Conservation (phyloP, 2,888 invertebrate species). For the Chloroclystis v-ata region DNA sequence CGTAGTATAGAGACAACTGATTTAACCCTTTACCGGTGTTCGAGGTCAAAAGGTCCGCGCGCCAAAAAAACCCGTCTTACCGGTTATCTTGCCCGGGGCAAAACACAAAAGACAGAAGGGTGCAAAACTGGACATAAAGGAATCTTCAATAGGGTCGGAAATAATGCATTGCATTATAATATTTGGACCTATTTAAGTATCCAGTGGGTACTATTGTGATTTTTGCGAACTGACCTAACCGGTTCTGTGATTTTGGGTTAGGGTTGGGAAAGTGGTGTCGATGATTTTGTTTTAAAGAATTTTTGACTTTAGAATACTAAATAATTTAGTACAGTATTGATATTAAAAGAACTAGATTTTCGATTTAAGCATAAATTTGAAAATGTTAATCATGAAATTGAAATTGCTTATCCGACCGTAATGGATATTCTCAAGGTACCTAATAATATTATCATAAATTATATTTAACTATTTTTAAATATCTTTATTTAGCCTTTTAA, state of each 20-base stretch:
- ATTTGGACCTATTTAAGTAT: constrained; percentile 78
- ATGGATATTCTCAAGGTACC: no score
- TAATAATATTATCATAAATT: no score
- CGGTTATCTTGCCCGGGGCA: constrained; percentile 68
- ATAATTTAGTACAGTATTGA: no score
- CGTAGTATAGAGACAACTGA: constrained; percentile 65
- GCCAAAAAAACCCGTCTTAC: constrained; percentile 67
- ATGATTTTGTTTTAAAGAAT: constrained; percentile 12
- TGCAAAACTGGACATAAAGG: constrained; percentile 70
- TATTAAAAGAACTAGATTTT: no score
- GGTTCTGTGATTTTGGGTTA: constrained; percentile 57
- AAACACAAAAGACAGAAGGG: constrained; percentile 61
- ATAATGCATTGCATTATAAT: constrained; percentile 71
- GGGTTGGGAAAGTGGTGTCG: constrained; percentile 34
- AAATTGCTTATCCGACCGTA: no score
- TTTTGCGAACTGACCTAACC: constrained; percentile 73
- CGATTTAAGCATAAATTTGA: no score
- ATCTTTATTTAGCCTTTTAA: no score
- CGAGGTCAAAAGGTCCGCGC: constrained; percentile 49
- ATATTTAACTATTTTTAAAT: no score
- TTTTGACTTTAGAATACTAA: neutral
- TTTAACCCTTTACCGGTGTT: constrained; percentile 54
- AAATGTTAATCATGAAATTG: no score
- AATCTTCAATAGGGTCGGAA: constrained; percentile 50
- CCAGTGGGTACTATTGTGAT: constrained; percentile 71